Conservation (phyloP, 1,140 invertebrate genomes). For the Nasonia longicornis region DNA sequence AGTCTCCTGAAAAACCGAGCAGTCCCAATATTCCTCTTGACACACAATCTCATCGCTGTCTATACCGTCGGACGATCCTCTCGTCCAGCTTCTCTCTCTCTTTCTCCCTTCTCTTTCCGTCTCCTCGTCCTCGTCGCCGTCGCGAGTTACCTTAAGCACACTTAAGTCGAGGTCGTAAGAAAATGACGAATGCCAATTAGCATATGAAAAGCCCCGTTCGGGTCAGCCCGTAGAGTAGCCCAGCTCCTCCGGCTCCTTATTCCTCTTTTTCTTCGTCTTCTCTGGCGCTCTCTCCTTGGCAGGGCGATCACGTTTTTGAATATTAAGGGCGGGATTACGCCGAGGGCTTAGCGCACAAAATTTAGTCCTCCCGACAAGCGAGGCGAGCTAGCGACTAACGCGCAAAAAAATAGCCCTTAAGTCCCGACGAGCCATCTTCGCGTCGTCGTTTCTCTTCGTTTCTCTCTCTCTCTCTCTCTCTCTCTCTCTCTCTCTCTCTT, state of each 20-base stretch:
- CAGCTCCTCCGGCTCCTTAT: no score
- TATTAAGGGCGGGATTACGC: conserved; percentile 70
- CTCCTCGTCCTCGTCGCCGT: background rate
- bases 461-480: no score
- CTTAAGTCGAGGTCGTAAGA: conserved; percentile 67
- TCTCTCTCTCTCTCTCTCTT: no score
- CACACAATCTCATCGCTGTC: background rate
- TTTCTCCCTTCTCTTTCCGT: background rate
- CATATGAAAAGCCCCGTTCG: conserved; percentile 68
- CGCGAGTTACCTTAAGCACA: conserved; percentile 62
- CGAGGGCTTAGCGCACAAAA: conserved; percentile 68
- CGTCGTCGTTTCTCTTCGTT: conserved; percentile 4
- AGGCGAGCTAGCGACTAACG: background rate
- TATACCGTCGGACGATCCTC: background rate
- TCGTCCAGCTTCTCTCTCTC: background rate
- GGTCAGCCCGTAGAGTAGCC: conserved; percentile 43
- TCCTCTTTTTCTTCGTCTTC: background rate
- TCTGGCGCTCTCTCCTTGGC: conserved; percentile 57
- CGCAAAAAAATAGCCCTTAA: conserved; percentile 65
- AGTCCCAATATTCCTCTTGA: background rate
- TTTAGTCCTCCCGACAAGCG: conserved; percentile 59
- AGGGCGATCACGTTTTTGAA: conserved; percentile 71
- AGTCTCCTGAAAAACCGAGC: background rate
- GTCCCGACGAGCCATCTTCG: conserved; percentile 50
- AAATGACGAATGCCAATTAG: conserved; percentile 71